These are phyloP conservation scores for Bostrychus sinensis DNA, from an alignment of 2,113 vertebrate genomes.

Conservation along the genomic window DNA sequence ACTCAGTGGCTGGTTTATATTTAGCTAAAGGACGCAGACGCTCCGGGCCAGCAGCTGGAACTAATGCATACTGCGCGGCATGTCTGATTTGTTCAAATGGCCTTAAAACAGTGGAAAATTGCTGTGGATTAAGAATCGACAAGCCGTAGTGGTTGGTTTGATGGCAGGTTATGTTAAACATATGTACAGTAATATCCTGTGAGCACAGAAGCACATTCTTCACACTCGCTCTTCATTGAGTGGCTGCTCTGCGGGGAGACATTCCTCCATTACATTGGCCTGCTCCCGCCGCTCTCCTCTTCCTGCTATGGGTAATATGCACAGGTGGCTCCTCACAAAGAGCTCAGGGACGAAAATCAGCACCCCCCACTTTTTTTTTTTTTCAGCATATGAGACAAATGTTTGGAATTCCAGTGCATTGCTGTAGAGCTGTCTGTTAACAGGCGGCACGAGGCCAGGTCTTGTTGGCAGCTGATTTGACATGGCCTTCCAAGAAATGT, in stretches of 20 bases:
- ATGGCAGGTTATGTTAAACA: constrained; percentile 65
- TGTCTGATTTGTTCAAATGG: constrained; percentile 47
- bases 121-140: constrained; percentile 49
- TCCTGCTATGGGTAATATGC: constrained; percentile 72
- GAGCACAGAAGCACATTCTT: constrained; percentile 63
- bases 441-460: constrained; percentile 51
- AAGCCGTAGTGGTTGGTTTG: constrained; percentile 45
- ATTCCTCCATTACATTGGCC: constrained; percentile 61
- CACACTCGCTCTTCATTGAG: constrained; percentile 71
- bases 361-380: constrained; percentile 18
- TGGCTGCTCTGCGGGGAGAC: constrained; percentile 63
- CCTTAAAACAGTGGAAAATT: constrained; percentile 64
- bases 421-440: constrained; percentile 72
- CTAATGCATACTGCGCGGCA: constrained; percentile 1
- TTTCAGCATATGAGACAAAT: constrained; percentile 73
- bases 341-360: constrained; percentile 54
- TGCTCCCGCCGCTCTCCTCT: constrained; percentile 44
- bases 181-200: constrained; percentile 72
- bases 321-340: constrained; percentile 66
- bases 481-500: constrained; percentile 45
- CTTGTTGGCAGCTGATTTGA: constrained; percentile 60
- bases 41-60: constrained; percentile 22
- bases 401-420: constrained; percentile 75
- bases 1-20: constrained; percentile 34
- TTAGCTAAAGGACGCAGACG: constrained; percentile 17